Percentiles rank a stretch among this genome's conserved stretches.
These are phyloP conservation scores for Spheniscus mendiculus DNA, from an alignment of 2,113 vertebrate genomes.

Conservation along the genomic window DNA sequence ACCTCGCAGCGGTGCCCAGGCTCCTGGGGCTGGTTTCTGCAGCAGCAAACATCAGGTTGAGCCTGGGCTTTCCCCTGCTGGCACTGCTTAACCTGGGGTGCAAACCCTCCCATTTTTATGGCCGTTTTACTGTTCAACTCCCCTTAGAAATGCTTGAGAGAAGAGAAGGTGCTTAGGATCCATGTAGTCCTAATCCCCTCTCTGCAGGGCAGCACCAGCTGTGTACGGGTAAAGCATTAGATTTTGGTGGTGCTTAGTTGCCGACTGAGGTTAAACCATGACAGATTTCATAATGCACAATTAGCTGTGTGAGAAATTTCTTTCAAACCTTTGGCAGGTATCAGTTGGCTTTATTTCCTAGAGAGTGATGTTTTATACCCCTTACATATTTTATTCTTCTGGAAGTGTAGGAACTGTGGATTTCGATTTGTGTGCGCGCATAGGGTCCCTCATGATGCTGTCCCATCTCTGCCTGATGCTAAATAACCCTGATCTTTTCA, in stretches of 20 bases:
- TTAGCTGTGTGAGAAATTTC: neutral
- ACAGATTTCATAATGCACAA: neutral
- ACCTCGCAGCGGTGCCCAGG: fast-evolving
- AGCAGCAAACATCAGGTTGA: neutral
- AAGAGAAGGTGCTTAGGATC: neutral
- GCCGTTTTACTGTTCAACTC: fast-evolving
- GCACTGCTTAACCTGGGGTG: neutral
- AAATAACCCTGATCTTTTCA: neutral
- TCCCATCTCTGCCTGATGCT: neutral
- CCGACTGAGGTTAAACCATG: too few species aligned
- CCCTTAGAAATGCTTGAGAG: neutral
- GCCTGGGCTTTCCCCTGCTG: neutral
- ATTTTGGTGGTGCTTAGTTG: too few species aligned
- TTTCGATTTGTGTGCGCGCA: neutral
- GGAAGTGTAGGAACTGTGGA: neutral
- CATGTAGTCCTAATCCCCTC: neutral
- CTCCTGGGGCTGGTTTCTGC: neutral
- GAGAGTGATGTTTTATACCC: neutral
- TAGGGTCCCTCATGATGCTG: neutral
- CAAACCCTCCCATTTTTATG: fast-evolving
- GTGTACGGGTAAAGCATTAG: neutral
- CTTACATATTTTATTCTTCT: neutral
- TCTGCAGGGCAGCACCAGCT: neutral
- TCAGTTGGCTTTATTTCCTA: neutral
- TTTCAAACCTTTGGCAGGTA: neutral